Conservation (phyloP, 1,140 invertebrate genomes). For the Tetramorium simillimum region DNA sequence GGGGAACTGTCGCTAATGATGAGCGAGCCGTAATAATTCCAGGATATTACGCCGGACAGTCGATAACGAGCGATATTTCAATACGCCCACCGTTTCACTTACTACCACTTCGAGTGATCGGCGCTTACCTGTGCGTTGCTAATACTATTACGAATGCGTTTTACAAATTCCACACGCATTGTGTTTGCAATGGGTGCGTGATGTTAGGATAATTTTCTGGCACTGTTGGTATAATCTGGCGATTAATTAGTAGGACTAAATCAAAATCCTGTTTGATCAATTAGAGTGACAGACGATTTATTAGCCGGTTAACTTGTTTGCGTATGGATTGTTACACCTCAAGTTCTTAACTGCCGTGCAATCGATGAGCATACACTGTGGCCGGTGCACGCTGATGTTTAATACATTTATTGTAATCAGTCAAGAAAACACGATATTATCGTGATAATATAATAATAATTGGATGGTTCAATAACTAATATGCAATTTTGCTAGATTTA, state of each 20-base stretch:
- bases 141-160: slow-evolving; percentile 42
- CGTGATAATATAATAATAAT: not conserved
- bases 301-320: not conserved
- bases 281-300: slow-evolving; percentile 15
- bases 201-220: slow-evolving; percentile 24
- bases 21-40: slow-evolving; percentile 64
- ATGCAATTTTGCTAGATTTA: not conserved
- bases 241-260: slow-evolving; percentile 21
- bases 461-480: slow-evolving; percentile 12
- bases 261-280: slow-evolving; percentile 42
- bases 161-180: slow-evolving; percentile 16
- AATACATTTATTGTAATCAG: slow-evolving; percentile 4
- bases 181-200: not conserved
- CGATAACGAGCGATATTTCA: slow-evolving; percentile 71
- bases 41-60: slow-evolving; percentile 65
- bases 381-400: not conserved
- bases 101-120: slow-evolving; percentile 59
- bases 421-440: slow-evolving; percentile 9
- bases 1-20: slow-evolving; percentile 64
- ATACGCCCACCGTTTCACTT: slow-evolving; percentile 55
- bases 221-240: slow-evolving; percentile 6
- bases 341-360: slow-evolving; percentile 10
- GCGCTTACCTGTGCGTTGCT: slow-evolving; percentile 44
- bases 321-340: slow-evolving; percentile 14
- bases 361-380: not conserved